Conservation (phyloP, 2,888 invertebrate genomes). For the Drosophila falleni region DNA sequence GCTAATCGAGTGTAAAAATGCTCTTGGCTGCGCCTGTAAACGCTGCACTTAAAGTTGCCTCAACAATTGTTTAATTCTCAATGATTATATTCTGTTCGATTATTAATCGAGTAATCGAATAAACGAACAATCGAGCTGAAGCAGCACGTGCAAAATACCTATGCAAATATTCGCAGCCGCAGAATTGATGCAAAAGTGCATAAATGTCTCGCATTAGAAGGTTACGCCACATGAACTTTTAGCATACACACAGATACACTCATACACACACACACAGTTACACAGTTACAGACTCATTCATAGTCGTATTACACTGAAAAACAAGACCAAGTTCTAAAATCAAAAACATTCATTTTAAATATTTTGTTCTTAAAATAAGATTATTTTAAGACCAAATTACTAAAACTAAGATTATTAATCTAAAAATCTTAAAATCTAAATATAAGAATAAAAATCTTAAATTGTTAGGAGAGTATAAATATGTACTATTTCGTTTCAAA, state of each 20-base stretch:
- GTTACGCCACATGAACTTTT: conserved; percentile 55
- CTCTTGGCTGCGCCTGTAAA: conserved; percentile 40
- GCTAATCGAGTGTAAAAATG: conserved; percentile 80
- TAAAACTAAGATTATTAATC: no score
- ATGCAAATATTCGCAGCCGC: conserved; percentile 45
- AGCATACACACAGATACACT: conserved; percentile 12
- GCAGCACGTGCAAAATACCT: conserved; percentile 11
- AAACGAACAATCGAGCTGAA: conserved; percentile 14
- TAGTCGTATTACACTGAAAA: conserved; percentile 4
- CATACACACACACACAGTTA: background rate
- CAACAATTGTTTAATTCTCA: conserved; percentile 32
- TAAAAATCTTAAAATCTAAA: no score
- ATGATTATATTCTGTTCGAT: conserved; percentile 33
- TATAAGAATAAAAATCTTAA: no score
- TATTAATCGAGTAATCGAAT: conserved; percentile 32
- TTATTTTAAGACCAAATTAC: no score
- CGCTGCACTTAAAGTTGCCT: conserved; percentile 41
- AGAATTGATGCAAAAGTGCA: conserved; percentile 57
- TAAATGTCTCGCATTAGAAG: conserved; percentile 67
- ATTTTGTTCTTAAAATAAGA: no score
- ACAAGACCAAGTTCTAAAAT: no score
- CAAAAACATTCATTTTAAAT: no score
- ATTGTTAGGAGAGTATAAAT: no score
- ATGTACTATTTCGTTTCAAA: no score
- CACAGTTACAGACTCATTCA: background rate